Base-by-base conservation (phyloP, 2,797 vertebrate genomes). In the Enteromius treurensis region DNA sequence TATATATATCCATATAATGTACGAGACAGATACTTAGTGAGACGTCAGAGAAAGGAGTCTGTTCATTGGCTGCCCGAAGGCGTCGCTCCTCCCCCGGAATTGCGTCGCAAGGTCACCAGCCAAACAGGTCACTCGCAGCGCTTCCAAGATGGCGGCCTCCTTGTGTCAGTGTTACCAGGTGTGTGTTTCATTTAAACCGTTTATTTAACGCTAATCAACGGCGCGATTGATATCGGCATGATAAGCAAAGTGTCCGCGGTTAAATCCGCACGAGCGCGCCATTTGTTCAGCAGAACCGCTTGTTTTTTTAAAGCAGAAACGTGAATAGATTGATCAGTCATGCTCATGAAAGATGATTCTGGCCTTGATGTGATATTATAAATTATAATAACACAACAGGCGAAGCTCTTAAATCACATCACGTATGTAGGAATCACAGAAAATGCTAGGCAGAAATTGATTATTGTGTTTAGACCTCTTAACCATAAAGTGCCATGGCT, bases 91-190 rank as follows among this genome's bases (percentile, higher is more conserved):
- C 79, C 79, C 65, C 7, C 81, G 51, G 84, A 82, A 58, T 23
- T 80, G 45, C 77, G 87, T 87, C 86, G 71, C 80, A 88, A 88
- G 86, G 87, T 88, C 86, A 82, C 53, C 85, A 77, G 45, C 64
- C 81, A 83, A 76, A 78, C 86, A 80, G 80, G 80, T 78, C 86
- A 85, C 68, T 42, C 79, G 64, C 83, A 82, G 79, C 81, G 88
- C 76, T 85, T 89, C 87, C 89, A 96, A 95, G 88, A 96, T 96
- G 95, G 95, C 95, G 90, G 81, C 93, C 89, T 93, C 95, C 94
- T 88, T 95, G 83, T 94, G 94, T 91, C 93, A 86, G 88, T 94
- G 93, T 90, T 95, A 93, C 51, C 94, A 93, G 94, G 95, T 96
- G 87, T 92, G 93, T 73, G 65, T 84, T 15, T 77, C 19, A 40